Evolutionary conservation across 2,113 vertebrate genomes (phyloP).

Genomic region (Passer montanus): DNA sequence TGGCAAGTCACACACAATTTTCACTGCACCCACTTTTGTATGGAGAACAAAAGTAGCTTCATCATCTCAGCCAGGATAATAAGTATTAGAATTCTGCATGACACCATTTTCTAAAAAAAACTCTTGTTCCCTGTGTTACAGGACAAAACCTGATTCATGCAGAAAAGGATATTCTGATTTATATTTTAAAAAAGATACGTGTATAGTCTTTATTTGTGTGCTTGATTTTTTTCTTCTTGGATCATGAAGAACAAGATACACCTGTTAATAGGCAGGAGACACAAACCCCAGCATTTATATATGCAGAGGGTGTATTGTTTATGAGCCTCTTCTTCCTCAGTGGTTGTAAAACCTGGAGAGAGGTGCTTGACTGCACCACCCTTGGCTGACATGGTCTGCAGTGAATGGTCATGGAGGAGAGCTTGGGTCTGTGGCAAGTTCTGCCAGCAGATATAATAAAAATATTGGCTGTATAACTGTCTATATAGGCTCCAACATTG

Average conservation of each 20-base stretch:
- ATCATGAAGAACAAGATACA: neutral
- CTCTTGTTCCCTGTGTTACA: neutral
- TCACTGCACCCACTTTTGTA: conserved; percentile 27
- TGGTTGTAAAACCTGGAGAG: neutral
- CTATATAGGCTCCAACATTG: neutral
- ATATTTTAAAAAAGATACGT: neutral
- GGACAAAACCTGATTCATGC: neutral
- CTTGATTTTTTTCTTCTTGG: neutral
- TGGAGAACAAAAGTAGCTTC: conserved; percentile 39
- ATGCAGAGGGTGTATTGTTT: neutral
- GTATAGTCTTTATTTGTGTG: neutral
- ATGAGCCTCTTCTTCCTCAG: neutral
- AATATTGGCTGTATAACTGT: neutral
- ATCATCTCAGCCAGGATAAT: conserved; percentile 28
- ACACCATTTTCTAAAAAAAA: neutral
- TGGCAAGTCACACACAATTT: conserved; percentile 46
- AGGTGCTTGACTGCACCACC: neutral
- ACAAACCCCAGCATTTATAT: neutral
- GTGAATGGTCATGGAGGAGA: neutral
- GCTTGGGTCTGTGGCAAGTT: neutral
- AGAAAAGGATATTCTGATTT: neutral
- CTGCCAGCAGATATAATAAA: neutral
- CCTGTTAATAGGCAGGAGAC: neutral
- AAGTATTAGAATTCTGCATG: conserved; percentile 23
- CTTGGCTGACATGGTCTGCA: neutral